Evolutionary conservation across 2,797 vertebrate species (phyloP).

Genomic region (Leucoraja ocellata): DNA sequence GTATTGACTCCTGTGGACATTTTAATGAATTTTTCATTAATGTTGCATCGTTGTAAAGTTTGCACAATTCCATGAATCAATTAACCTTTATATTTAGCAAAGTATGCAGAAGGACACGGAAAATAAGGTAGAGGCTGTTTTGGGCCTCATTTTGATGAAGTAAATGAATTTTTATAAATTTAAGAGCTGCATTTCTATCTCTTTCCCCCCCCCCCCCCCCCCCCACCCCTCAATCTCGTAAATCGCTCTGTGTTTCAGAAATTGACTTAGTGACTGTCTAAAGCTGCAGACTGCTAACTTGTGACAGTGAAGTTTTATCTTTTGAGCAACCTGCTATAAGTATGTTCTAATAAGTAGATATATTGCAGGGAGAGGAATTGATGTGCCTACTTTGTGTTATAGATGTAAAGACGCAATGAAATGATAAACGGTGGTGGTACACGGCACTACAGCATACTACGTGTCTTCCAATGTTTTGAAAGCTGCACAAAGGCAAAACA

Average conservation of each 20-base stretch:
- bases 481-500: not conserved
- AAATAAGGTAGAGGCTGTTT: not conserved
- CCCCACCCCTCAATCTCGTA: not conserved
- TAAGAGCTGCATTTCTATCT: not conserved
- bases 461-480: not conserved
- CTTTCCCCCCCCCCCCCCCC: not conserved
- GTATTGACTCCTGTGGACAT: conserved; percentile 32
- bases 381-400: not conserved
- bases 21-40: conserved; percentile 35
- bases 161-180: not conserved
- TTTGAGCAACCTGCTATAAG: not conserved
- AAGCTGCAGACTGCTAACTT: not conserved
- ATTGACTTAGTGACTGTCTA: not conserved
- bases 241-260: not conserved
- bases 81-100: conserved; percentile 37
- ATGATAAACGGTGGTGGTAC: not conserved
- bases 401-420: not conserved
- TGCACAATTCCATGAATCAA: conserved; percentile 34
- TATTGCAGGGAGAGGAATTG: not conserved
- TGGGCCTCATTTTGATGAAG: conserved; percentile 4
- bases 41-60: conserved; percentile 15
- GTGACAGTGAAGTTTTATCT: not conserved
- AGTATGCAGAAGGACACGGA: not conserved
- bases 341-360: not conserved
- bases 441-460: not conserved